A percentile compares a stretch with the other conserved stretches of the same genome.
Conservation (phyloP, 1,140 invertebrate genomes). For the Sogatella furcifera region DNA sequence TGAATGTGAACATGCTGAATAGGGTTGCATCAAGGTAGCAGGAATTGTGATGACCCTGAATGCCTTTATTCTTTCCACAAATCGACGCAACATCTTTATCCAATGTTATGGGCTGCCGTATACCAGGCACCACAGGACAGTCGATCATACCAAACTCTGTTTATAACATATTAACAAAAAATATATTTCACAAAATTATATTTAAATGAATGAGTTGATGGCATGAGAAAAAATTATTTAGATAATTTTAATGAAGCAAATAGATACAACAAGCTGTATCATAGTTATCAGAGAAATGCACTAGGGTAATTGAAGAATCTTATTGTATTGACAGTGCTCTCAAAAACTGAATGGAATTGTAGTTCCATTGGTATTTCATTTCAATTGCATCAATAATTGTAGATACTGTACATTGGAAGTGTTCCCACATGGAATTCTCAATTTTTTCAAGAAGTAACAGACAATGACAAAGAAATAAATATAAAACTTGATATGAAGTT, state of each 20-base stretch:
- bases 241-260: background rate
- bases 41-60: slow-evolving; percentile 96
- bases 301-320: background rate
- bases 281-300: background rate
- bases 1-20: slow-evolving; percentile 95
- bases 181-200: background rate
- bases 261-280: background rate
- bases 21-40: slow-evolving; percentile 95
- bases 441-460: no score
- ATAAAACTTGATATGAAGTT: no score
- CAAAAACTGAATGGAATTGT: background rate
- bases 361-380: background rate
- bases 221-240: background rate
- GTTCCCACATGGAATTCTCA: no score
- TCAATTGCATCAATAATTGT: no score
- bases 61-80: slow-evolving; percentile 73
- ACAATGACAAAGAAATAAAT: no score
- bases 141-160: slow-evolving; percentile 47
- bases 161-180: background rate
- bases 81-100: slow-evolving; percentile 50
- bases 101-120: slow-evolving; percentile 57
- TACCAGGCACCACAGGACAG: slow-evolving; percentile 65
- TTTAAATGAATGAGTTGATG: background rate
- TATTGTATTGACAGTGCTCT: background rate
- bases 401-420: no score